Evolutionary conservation across 92 coral and sea anemone genomes (phyloP).

Genomic region (Diadumene lineata): DNA sequence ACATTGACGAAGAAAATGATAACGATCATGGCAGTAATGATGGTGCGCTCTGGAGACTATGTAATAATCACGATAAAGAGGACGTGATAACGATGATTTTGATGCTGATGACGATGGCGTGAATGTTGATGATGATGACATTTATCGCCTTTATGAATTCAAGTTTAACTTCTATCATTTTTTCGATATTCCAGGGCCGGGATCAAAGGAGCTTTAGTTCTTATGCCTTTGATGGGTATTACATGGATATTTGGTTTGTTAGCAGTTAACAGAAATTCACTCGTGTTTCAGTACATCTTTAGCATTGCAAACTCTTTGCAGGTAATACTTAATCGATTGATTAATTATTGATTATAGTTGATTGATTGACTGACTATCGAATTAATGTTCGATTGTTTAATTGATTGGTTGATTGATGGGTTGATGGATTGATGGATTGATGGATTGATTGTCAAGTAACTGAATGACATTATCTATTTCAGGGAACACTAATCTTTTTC

Average conservation of each 20-base stretch:
- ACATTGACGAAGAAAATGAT: neutral
- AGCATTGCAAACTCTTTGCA: slow-evolving; percentile 70
- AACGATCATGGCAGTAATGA: neutral
- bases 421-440: neutral
- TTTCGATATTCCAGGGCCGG: slow-evolving; percentile 54
- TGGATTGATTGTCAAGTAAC: neutral
- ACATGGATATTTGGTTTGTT: slow-evolving; percentile 75
- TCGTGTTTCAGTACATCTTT: slow-evolving; percentile 71
- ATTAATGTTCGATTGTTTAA: neutral
- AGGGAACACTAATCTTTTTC: slow-evolving; percentile 79
- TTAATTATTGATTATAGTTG: neutral
- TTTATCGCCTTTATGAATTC: neutral
- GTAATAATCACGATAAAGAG: neutral
- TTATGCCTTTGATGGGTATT: slow-evolving; percentile 82
- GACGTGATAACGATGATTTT: neutral
- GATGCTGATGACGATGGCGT: neutral
- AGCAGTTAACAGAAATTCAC: slow-evolving; percentile 55
- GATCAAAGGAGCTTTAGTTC: slow-evolving; percentile 65
- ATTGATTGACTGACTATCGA: neutral
- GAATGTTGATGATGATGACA: neutral
- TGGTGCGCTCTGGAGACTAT: too few relatives aligned
- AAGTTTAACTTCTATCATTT: neutral
- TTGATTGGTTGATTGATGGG: neutral
- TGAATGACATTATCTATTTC: neutral
- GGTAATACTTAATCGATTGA: slow-evolving; percentile 31